phyloP scores from a whole-genome alignment of 2,797 vertebrate genomes.

The Clarias fuscus region DNA sequence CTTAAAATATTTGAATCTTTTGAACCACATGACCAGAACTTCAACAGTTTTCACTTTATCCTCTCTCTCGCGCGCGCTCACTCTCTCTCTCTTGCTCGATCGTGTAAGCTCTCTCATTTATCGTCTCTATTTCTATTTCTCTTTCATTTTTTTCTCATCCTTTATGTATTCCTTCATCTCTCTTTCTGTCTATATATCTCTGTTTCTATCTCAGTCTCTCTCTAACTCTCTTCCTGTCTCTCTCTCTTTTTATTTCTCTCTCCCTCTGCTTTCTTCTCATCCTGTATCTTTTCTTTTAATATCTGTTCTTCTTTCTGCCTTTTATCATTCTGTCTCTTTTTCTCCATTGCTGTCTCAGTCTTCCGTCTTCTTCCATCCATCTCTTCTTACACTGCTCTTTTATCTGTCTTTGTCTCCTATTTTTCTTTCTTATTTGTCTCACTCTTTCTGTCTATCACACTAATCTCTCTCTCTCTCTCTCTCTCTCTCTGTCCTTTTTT shows the following conservation, averaged over 20 bases:
- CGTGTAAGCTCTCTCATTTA: too few species aligned
- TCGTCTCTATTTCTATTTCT: too few species aligned
- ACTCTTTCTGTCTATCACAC: neutral
- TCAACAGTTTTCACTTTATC: neutral
- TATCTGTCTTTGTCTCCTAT: neutral
- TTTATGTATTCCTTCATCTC: neutral
- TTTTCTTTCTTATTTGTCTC: neutral
- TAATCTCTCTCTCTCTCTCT: neutral
- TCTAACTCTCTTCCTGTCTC: neutral
- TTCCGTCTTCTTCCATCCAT: neutral
- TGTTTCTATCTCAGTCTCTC: neutral
- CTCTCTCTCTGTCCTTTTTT: slow-evolving; percentile 63
- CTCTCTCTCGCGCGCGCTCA: neutral
- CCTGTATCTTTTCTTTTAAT: too few species aligned
- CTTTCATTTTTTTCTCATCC: too few species aligned
- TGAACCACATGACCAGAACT: neutral
- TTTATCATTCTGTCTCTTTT: slow-evolving; percentile 30
- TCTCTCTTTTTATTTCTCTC: neutral
- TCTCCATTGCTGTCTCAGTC: neutral
- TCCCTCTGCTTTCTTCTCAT: neutral
- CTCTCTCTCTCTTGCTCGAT: neutral
- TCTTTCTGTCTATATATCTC: neutral
- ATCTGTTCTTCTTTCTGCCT: neutral
- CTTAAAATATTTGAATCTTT: neutral
- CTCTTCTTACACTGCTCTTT: neutral